Evolutionary conservation across 2,113 vertebrate genomes (phyloP).

Genomic region (Engystomops pustulosus): DNA sequence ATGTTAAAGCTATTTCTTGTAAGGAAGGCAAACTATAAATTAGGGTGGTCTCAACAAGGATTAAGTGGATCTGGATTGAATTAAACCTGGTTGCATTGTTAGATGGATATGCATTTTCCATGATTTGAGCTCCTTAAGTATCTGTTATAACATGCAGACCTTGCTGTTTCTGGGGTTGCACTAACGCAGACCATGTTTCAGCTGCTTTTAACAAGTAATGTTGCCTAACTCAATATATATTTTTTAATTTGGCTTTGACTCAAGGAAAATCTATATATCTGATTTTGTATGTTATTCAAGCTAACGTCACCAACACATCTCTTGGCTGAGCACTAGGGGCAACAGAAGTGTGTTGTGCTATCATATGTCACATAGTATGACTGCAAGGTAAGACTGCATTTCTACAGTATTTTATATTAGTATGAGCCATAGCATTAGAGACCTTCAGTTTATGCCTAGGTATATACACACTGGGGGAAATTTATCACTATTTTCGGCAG

Average conservation of each 20-base stretch:
- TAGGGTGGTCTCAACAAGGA: slow-evolving; percentile 53
- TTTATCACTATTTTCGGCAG: too few species aligned
- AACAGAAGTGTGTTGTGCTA: slow-evolving; percentile 14
- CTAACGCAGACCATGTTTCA: slow-evolving; percentile 32
- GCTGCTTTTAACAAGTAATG: slow-evolving; percentile 24
- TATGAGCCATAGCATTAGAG: not conserved
- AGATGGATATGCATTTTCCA: slow-evolving; percentile 31
- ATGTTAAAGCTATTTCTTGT: slow-evolving; percentile 42
- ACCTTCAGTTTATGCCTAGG: too few species aligned
- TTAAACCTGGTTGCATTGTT: slow-evolving; percentile 30
- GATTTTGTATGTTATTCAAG: slow-evolving; percentile 20
- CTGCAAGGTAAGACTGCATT: slow-evolving; percentile 28
- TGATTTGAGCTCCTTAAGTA: slow-evolving; percentile 31
- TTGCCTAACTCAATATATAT: slow-evolving; percentile 38
- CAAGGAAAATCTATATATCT: slow-evolving; percentile 37
- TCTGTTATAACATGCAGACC: slow-evolving; percentile 27
- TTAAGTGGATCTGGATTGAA: slow-evolving; percentile 33
- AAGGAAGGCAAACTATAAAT: slow-evolving; percentile 22
- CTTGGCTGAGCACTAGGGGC: not conserved
- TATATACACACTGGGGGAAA: too few species aligned
- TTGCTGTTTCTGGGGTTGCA: slow-evolving; percentile 13
- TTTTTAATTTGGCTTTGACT: slow-evolving; percentile 37
- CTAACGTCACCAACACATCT: slow-evolving; percentile 34
- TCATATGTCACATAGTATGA: slow-evolving; percentile 22
- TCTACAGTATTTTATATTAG: not conserved